A percentile compares a stretch with the other conserved stretches of the same genome.
Conservation (phyloP, 1,140 invertebrate genomes). For the Holotrichia oblita region DNA sequence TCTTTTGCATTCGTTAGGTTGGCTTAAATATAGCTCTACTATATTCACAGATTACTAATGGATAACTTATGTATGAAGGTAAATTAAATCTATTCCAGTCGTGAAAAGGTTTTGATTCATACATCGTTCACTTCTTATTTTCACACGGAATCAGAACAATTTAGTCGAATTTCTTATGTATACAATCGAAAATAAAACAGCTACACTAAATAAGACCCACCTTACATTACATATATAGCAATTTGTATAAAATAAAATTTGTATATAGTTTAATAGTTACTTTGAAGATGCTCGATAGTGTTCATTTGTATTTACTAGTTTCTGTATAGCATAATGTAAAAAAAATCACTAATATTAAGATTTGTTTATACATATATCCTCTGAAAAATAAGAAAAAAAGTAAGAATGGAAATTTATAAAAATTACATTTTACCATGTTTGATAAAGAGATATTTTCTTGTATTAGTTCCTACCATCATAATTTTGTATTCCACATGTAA, state of each 20-base stretch:
- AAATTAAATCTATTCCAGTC: too few species aligned
- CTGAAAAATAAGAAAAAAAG: not conserved
- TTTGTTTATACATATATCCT: not conserved
- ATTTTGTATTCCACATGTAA: not conserved
- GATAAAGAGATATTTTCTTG: conserved; percentile 4
- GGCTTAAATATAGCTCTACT: too few species aligned
- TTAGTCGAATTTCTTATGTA: too few species aligned
- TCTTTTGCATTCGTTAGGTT: too few species aligned
- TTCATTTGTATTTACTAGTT: not conserved
- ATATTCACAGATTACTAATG: too few species aligned
- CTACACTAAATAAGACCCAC: not conserved
- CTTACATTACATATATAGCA: not conserved
- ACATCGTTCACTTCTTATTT: too few species aligned
- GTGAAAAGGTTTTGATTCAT: too few species aligned
- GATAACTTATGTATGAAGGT: too few species aligned
- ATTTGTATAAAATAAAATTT: not conserved
- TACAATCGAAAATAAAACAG: not conserved
- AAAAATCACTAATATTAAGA: not conserved
- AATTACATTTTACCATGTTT: not conserved
- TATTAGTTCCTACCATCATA: not conserved
- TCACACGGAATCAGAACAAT: too few species aligned
- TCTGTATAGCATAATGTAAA: not conserved
- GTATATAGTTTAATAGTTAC: not conserved
- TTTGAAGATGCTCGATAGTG: not conserved
- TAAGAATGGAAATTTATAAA: not conserved